These are phyloP conservation scores for Drosophila kuntzei DNA, from an alignment of 2,888 invertebrate species.

Conservation along the genomic window DNA sequence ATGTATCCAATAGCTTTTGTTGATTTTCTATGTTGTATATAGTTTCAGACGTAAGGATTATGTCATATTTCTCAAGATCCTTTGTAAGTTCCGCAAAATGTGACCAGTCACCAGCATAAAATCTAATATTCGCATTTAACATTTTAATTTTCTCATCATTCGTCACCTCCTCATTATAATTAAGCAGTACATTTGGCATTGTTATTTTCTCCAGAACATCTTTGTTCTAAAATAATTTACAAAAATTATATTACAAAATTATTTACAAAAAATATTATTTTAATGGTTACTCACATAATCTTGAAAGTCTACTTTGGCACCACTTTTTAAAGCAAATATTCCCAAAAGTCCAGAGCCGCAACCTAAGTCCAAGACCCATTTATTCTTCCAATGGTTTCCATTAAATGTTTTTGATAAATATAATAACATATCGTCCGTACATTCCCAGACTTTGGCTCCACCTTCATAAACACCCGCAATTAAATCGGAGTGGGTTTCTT, in stretches of 20 bases:
- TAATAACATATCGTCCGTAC: constrained; percentile 92
- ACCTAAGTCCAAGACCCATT: constrained; percentile 93
- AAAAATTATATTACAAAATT: constrained; percentile 81
- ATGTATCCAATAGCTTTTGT: constrained; percentile 89
- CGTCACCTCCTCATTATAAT: constrained; percentile 81
- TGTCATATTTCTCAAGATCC: constrained; percentile 89
- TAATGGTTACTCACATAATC: constrained; percentile 94
- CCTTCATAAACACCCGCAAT: constrained; percentile 93
- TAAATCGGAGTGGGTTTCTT: constrained; percentile 90
- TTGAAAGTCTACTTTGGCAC: constrained; percentile 93
- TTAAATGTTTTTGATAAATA: constrained; percentile 87
- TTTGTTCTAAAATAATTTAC: constrained; percentile 89
- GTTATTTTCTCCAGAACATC: constrained; percentile 93
- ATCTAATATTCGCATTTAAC: constrained; percentile 82
- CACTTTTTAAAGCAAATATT: constrained; percentile 90
- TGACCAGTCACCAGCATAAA: constrained; percentile 92
- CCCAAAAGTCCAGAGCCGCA: constrained; percentile 97
- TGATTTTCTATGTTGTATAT: constrained; percentile 95
- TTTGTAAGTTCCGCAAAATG: constrained; percentile 86
- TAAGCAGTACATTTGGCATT: constrained; percentile 92
- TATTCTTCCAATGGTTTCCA: constrained; percentile 85
- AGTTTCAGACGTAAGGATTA: constrained; percentile 96
- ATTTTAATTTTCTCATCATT: constrained; percentile 48
- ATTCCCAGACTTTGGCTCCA: constrained; percentile 98
- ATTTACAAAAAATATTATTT: constrained; percentile 26